These are phyloP conservation scores for Sorex fumeus DNA, from an alignment of 2,113 vertebrate species.

Conservation along the genomic window DNA sequence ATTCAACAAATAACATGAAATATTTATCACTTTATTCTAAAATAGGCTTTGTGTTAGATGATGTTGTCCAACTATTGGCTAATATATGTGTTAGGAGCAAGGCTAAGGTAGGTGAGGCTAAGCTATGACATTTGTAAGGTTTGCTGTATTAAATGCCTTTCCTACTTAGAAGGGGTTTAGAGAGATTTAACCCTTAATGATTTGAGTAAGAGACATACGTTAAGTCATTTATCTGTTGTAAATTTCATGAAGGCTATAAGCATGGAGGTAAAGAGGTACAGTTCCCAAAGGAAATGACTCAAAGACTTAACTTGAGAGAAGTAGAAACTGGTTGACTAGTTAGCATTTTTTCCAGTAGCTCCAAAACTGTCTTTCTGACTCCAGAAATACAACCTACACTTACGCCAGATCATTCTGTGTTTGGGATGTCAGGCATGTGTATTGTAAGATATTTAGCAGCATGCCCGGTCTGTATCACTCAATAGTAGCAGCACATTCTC, in stretches of 20 bases:
- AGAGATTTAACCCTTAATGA: neutral
- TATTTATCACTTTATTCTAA: neutral
- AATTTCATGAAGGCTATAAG: neutral
- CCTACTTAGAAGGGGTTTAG: neutral
- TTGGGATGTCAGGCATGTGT: neutral
- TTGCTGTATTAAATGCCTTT: neutral
- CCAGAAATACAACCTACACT: neutral
- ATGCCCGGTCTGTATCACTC: neutral
- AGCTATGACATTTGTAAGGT: neutral
- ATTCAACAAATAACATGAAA: neutral
- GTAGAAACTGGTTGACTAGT: neutral
- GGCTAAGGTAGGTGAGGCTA: neutral
- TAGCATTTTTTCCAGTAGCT: conserved; percentile 3
- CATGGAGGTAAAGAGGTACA: neutral
- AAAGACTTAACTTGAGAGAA: neutral
- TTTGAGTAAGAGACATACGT: neutral
- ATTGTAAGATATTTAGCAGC: neutral
- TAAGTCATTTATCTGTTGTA: neutral
- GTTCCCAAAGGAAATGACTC: neutral
- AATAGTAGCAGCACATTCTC: neutral
- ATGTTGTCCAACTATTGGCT: neutral
- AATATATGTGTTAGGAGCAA: neutral
- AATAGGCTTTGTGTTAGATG: neutral
- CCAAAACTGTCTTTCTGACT: conserved; percentile 16
- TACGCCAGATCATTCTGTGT: neutral